Evolutionary conservation across 2,797 vertebrate species (phyloP).

Genomic region (Scyliorhinus canicula): DNA sequence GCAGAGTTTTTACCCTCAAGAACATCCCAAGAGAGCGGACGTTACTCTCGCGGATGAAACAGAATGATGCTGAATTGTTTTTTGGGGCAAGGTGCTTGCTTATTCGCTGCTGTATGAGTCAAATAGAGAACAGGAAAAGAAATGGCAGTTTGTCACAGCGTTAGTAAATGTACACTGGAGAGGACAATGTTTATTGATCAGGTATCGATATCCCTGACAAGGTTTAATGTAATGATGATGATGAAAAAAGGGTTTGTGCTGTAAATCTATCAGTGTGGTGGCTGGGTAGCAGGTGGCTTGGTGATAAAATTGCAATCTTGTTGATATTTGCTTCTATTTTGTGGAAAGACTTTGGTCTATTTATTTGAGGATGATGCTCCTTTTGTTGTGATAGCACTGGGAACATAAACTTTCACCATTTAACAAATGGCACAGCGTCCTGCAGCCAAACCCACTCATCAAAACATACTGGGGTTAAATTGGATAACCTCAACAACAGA

Average conservation of each 20-base stretch:
- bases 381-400: background rate
- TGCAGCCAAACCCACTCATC: background rate
- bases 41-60: too few relatives aligned
- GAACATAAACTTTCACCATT: background rate
- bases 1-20: background rate
- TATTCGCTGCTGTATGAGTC: background rate
- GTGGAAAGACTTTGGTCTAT: background rate
- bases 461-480: background rate
- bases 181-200: background rate
- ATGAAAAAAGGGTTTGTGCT: background rate
- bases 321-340: background rate
- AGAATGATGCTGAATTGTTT: background rate
- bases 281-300: background rate
- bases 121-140: background rate
- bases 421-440: background rate
- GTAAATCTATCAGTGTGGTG: background rate
- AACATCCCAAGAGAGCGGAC: background rate
- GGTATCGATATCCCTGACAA: background rate
- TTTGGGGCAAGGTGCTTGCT: background rate
- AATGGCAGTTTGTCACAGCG: background rate
- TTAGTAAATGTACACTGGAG: background rate
- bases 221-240: slow-evolving; percentile 12
- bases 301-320: background rate
- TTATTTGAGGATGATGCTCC: background rate
- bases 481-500: background rate